Percentiles rank a stretch among this genome's conserved stretches.
These are phyloP conservation scores for Canis aureus DNA, from an alignment of 2,113 vertebrate species.

Conservation along the genomic window DNA sequence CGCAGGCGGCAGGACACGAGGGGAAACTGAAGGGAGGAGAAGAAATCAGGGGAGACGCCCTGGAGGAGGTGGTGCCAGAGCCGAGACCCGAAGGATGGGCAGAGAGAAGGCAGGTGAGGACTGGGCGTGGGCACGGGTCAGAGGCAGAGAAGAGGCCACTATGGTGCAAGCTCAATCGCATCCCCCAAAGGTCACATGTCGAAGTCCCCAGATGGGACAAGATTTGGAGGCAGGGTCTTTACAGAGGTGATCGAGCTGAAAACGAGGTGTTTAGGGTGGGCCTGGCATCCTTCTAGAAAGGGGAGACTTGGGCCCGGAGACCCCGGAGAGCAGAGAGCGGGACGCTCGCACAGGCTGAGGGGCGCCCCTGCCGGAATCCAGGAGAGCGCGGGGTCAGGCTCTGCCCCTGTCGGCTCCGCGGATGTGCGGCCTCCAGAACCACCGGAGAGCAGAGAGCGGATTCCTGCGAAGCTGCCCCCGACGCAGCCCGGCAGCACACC, in stretches of 20 bases:
- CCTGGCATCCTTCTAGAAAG: not conserved
- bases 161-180: not conserved
- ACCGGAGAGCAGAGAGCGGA: no score
- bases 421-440: not conserved
- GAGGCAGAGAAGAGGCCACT: no score
- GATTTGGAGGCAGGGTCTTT: not conserved
- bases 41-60: not conserved
- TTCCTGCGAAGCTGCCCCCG: no score
- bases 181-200: not conserved
- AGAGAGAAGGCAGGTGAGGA: no score
- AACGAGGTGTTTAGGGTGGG: not conserved
- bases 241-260: not conserved
- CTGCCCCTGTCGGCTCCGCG: not conserved
- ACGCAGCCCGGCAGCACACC: not conserved
- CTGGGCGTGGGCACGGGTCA: no score
- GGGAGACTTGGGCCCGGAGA: not conserved
- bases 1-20: not conserved
- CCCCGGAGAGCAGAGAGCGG: not conserved
- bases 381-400: not conserved
- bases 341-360: not conserved
- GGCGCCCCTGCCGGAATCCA: not conserved
- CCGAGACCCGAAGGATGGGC: not conserved
- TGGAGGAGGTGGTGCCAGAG: not conserved
- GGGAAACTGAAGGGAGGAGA: not conserved
- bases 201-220: not conserved